Percentiles rank a stretch among this genome's conserved stretches.
These are phyloP conservation scores for Oreochromis spilurus DNA, from an alignment of 2,113 vertebrate genomes.

Conservation along the genomic window DNA sequence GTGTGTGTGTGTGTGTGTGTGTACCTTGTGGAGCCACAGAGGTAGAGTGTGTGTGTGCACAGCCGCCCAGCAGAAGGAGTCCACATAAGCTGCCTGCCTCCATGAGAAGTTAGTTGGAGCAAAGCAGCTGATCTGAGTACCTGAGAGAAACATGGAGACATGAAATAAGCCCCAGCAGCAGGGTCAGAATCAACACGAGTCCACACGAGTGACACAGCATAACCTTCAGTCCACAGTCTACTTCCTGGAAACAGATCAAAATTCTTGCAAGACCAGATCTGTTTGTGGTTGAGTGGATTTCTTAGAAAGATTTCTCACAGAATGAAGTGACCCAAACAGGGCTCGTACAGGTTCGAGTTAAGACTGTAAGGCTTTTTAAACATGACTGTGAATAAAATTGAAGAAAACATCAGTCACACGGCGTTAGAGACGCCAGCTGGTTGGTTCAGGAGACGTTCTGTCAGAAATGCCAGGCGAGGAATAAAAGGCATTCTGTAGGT, in stretches of 20 bases:
- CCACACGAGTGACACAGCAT: not conserved
- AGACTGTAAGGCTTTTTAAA: not conserved
- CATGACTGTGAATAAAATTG: not conserved
- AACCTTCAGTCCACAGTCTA: not conserved
- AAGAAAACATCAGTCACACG: not conserved
- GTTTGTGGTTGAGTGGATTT: not conserved
- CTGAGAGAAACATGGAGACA: slow-evolving; percentile 62
- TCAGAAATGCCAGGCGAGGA: not conserved
- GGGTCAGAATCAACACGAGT: not conserved
- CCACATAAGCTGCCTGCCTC: slow-evolving; percentile 84
- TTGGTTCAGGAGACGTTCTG: not conserved
- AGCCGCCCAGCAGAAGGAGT: slow-evolving; percentile 87
- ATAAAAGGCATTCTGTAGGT: not conserved
- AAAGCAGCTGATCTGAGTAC: slow-evolving; percentile 89
- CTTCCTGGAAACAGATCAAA: not conserved
- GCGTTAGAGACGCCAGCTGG: not conserved
- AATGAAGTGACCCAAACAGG: not conserved
- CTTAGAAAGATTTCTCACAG: not conserved
- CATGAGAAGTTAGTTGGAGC: slow-evolving; percentile 84
- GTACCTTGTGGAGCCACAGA: slow-evolving; percentile 86
- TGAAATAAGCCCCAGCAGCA: not conserved
- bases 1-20: slow-evolving; percentile 11
- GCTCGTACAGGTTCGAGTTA: not conserved
- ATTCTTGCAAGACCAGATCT: not conserved
- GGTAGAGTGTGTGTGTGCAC: slow-evolving; percentile 77